Conservation (phyloP, 2,888 invertebrate species). For the Drosophila kokeensis region DNA sequence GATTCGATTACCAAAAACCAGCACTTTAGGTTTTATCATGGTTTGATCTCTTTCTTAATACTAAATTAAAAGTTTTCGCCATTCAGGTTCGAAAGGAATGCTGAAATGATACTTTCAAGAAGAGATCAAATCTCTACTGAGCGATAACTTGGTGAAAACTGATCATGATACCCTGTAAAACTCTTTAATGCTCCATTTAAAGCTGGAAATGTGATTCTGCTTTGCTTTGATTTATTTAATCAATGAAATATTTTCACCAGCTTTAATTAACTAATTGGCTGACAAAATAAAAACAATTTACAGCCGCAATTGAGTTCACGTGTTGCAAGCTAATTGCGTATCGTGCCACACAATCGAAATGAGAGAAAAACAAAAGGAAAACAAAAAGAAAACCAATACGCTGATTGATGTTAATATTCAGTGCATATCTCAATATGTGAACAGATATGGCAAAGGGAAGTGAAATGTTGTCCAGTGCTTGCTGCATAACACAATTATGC, state of each 20-base stretch:
- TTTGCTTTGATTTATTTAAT: not conserved
- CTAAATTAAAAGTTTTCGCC: not conserved
- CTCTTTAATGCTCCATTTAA: not conserved
- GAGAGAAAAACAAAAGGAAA: slow-evolving; percentile 1
- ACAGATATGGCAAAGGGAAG: slow-evolving; percentile 5
- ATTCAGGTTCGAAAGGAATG: not conserved
- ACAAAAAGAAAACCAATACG: slow-evolving; percentile 41
- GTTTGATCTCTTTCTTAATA: not conserved
- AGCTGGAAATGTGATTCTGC: not conserved
- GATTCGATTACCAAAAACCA: not conserved
- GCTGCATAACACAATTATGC: slow-evolving; percentile 69
- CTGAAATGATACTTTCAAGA: not conserved
- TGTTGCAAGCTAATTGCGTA: slow-evolving; percentile 52
- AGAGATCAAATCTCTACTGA: not conserved
- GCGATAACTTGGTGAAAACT: not conserved
- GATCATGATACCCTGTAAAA: not conserved
- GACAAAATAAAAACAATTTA: slow-evolving; percentile 20
- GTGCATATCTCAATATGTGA: slow-evolving; percentile 36
- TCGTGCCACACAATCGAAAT: slow-evolving; percentile 12
- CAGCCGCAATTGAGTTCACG: slow-evolving; percentile 33
- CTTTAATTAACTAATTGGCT: slow-evolving; percentile 72
- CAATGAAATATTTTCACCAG: slow-evolving; percentile 31
- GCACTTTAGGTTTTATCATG: not conserved
- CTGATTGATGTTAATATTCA: slow-evolving; percentile 72
- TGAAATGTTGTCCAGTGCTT: slow-evolving; percentile 6